Percentiles rank a stretch among this genome's conserved stretches.
phyloP scores from a whole-genome alignment of 2,888 invertebrate species.

The Tenthredo distinguenda region DNA sequence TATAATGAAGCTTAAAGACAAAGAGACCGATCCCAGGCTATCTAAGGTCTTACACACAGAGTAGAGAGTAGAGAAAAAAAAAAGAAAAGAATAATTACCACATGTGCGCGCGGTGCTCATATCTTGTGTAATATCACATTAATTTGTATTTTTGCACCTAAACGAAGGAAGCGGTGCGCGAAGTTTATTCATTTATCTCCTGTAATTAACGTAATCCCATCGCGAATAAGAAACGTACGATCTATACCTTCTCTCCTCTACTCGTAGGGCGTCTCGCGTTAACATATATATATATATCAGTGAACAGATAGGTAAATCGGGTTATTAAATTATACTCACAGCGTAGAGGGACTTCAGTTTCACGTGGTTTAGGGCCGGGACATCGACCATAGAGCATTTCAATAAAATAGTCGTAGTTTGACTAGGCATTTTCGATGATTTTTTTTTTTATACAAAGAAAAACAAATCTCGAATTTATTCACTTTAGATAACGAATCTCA shows the following conservation, averaged over 20 bases:
- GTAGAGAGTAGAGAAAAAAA: too few species aligned
- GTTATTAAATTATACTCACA: slow-evolving; percentile 52
- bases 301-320: not conserved
- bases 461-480: not conserved
- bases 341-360: slow-evolving; percentile 74
- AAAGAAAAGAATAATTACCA: not conserved
- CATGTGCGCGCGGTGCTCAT: not conserved
- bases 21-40: slow-evolving; percentile 5
- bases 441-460: not conserved
- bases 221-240: too few species aligned
- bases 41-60: not conserved
- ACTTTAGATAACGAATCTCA: too few species aligned
- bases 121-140: not conserved
- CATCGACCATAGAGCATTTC: slow-evolving; percentile 77
- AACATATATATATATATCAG: not conserved
- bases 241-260: too few species aligned
- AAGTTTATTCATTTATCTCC: not conserved
- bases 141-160: not conserved
- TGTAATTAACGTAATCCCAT: too few species aligned
- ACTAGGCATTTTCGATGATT: slow-evolving; percentile 72
- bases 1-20: not conserved
- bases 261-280: not conserved
- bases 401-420: slow-evolving; percentile 76
- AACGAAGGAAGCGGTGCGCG: not conserved
- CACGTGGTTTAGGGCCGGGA: slow-evolving; percentile 75